Percentiles rank a stretch among this genome's conserved stretches.
Conservation (phyloP, 2,888 invertebrate genomes). For the Epinotia demarniana region DNA sequence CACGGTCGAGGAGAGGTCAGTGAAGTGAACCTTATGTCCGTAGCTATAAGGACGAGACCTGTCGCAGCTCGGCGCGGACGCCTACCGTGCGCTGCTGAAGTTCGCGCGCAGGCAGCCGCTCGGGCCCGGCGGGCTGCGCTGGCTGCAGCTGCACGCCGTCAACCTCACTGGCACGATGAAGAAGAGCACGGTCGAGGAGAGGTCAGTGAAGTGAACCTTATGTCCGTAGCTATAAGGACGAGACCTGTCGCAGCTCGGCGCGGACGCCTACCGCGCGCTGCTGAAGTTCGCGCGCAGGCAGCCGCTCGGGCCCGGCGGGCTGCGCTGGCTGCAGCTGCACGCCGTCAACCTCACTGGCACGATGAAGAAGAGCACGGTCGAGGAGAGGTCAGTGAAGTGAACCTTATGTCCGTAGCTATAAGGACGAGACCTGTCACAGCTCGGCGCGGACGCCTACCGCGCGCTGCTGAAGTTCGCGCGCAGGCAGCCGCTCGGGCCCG, state of each 20-base stretch:
- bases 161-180: conserved; percentile 98
- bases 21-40: not conserved
- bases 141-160: conserved; percentile 97
- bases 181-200: conserved; percentile 87
- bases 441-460: conserved; percentile 96
- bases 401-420: no score
- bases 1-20: conserved; percentile 86
- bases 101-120: conserved; percentile 94
- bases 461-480: conserved; percentile 94
- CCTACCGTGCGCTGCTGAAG: conserved; percentile 93
- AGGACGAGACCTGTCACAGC: conserved; percentile 90
- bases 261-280: conserved; percentile 95
- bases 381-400: conserved; percentile 79
- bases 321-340: conserved; percentile 98
- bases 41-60: conserved; percentile 80
- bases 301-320: conserved; percentile 93
- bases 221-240: no score
- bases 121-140: conserved; percentile 93
- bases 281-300: conserved; percentile 92
- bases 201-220: conserved; percentile 55
- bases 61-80: conserved; percentile 96
- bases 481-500: conserved; percentile 91
- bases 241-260: conserved; percentile 96
- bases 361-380: conserved; percentile 91
- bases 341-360: conserved; percentile 97